These are phyloP conservation scores for Dynastes maya DNA, from an alignment of 2,888 invertebrate genomes.

Conservation along the genomic window DNA sequence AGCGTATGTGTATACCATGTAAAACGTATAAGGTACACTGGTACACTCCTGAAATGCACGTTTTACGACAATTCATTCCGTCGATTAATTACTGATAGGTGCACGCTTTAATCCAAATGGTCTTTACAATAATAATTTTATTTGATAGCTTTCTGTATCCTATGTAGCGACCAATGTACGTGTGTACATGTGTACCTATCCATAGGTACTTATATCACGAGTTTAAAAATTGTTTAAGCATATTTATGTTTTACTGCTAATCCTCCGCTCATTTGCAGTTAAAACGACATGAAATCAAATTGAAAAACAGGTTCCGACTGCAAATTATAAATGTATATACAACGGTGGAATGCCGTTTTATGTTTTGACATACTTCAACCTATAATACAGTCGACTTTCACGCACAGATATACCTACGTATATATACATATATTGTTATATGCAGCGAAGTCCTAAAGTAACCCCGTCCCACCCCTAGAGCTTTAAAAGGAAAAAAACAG, in stretches of 20 bases:
- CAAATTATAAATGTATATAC: slow-evolving; percentile 65
- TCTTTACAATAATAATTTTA: too few relatives aligned
- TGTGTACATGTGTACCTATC: background rate
- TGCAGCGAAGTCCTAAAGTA: too few relatives aligned
- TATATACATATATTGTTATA: background rate
- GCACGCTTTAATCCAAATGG: too few relatives aligned
- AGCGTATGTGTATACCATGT: background rate
- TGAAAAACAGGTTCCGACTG: slow-evolving; percentile 65
- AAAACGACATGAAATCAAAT: slow-evolving; percentile 65
- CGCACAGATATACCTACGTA: slow-evolving; percentile 34
- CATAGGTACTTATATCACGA: background rate
- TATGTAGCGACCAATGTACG: too few relatives aligned
- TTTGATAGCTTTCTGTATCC: too few relatives aligned
- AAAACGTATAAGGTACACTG: too few relatives aligned
- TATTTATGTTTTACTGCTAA: slow-evolving; percentile 56
- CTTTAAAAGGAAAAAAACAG: too few relatives aligned
- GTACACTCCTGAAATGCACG: too few relatives aligned
- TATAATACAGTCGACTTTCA: slow-evolving; percentile 58
- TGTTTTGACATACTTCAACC: slow-evolving; percentile 64
- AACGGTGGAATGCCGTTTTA: slow-evolving; percentile 65
- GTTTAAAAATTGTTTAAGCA: slow-evolving; percentile 18
- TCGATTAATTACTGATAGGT: too few relatives aligned
- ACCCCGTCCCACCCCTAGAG: too few relatives aligned
- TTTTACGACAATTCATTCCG: too few relatives aligned
- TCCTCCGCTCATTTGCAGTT: slow-evolving; percentile 63